Evolutionary conservation across 2,888 invertebrate genomes (phyloP), one percentile per base, ranked within the genome.

Genomic region (Drosophila putrida): DNA sequence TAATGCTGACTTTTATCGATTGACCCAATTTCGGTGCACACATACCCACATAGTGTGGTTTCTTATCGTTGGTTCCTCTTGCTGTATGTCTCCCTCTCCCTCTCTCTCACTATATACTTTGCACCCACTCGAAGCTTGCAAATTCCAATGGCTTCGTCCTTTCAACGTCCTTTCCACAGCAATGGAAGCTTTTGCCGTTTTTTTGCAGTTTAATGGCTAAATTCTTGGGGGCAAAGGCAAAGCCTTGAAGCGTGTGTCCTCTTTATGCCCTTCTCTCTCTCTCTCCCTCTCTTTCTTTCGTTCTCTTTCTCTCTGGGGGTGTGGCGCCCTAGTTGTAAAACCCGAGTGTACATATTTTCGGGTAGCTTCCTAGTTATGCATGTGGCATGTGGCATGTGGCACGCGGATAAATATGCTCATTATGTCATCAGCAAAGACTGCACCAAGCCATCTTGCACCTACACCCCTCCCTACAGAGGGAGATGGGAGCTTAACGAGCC

Each of bases 81-180:
- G 10, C 44, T 33, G 33, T 5, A 27, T 58, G 15, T 9, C 39
- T 15, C 38, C 13, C 44, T 36, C 41, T 58, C 35, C 41, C 33
- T 38, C n/a, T n/a, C 49, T 9, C 35, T 6, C 28, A 10, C 13
- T 11, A 41, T n/a, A 41, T 43, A 4, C 10, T 44, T 46, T 70
- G 15, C 31, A 49, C 63, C 69, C 54, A 46, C 59, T 53, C 53
- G 31, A 54, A 28, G 41, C 27, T 39, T 28, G 38, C 41, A 60
- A 74, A 78, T 82, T 80, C 85, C 86, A 81, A 75, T 81, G 86
- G 70, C 65, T 83, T 79, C 72, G 83, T 83, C 83, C 83, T 83
- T 83, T 79, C 81, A 83, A 81, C 79, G 83, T 83, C 83, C 83
- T 83, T 83, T 83, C 77, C 83, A 86, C 73, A 71, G 69, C 43